A percentile compares a stretch with the other conserved stretches of the same genome.
Conservation (phyloP, 92 coral and sea anemone genomes). For the Epizoanthus ramosus region DNA sequence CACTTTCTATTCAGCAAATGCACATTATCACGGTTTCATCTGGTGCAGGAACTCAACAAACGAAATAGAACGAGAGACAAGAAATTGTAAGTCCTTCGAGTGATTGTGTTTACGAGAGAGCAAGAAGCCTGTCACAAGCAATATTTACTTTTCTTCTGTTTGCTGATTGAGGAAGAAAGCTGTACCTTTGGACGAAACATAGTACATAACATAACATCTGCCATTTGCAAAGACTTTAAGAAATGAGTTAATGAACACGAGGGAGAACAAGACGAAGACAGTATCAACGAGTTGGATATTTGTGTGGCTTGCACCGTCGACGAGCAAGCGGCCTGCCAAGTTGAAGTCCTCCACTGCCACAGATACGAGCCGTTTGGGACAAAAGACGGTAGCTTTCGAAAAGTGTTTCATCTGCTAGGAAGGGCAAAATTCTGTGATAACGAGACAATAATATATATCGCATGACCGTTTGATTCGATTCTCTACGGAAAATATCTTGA, state of each 20-base stretch:
- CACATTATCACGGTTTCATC: conserved; percentile 17
- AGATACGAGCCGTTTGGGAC: background rate
- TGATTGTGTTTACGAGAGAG: background rate
- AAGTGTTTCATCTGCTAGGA: background rate
- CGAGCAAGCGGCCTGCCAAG: background rate
- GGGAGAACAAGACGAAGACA: background rate
- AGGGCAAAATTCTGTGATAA: background rate
- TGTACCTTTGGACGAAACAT: background rate
- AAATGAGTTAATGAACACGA: background rate
- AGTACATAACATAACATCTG: background rate
- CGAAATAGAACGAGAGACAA: background rate
- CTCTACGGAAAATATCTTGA: conserved; percentile 4
- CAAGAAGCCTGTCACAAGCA: conserved; percentile 8
- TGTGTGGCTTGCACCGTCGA: background rate
- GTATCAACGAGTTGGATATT: background rate
- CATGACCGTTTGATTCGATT: conserved; percentile 4
- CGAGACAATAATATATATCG: conserved; percentile 4
- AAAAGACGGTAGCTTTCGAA: background rate
- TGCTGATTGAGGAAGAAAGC: conserved; percentile 1
- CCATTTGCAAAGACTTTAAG: background rate
- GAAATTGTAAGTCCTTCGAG: background rate
- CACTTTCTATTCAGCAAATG: conserved; percentile 3
- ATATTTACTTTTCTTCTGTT: conserved; percentile 27
- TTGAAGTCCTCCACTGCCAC: background rate
- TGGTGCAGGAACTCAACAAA: background rate